These are phyloP conservation scores for Phaenicophaeus curvirostris DNA, from an alignment of 2,797 vertebrate species.

Conservation along the genomic window DNA sequence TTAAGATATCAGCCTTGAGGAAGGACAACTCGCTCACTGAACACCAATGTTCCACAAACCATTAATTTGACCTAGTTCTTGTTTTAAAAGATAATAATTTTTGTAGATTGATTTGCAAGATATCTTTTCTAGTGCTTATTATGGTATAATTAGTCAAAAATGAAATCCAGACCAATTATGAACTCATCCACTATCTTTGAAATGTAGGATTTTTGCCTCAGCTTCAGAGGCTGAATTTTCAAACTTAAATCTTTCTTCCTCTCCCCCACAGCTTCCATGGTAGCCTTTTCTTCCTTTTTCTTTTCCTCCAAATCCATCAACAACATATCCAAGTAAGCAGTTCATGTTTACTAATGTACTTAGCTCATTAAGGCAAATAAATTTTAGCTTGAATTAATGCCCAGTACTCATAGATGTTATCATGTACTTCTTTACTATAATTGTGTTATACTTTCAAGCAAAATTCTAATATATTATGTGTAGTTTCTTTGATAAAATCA, in stretches of 20 bases:
- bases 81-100: not conserved
- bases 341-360: not conserved
- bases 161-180: not conserved
- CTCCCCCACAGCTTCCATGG: not conserved
- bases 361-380: not conserved
- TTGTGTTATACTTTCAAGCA: not conserved
- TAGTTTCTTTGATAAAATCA: not conserved
- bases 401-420: not conserved
- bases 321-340: not conserved
- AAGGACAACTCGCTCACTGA: not conserved
- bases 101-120: not conserved
- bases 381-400: not conserved
- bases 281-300: not conserved
- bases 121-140: not conserved
- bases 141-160: not conserved
- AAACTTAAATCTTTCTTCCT: not conserved
- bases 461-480: not conserved
- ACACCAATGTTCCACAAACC: not conserved
- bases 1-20: not conserved
- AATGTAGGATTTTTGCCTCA: not conserved
- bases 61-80: not conserved
- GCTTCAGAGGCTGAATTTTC: not conserved
- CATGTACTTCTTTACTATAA: not conserved
- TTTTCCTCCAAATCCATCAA: not conserved
- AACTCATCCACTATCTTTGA: not conserved